A percentile compares a stretch with the other conserved stretches of the same genome.
Evolutionary conservation across 2,888 invertebrate species (phyloP).

Genomic region (Proisotoma minuta): DNA sequence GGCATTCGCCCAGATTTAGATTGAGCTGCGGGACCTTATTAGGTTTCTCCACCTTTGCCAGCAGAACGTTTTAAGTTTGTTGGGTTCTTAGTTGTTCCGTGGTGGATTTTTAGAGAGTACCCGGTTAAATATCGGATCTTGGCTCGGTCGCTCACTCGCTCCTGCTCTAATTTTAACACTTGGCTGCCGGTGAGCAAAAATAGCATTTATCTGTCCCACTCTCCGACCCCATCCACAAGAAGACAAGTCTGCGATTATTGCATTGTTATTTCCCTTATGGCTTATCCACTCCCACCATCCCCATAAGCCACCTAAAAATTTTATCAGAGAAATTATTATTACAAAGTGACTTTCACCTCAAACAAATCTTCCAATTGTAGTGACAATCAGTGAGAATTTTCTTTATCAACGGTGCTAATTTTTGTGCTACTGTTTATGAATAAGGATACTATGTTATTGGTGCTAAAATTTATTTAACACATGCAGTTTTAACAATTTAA

Average conservation of each 20-base stretch:
- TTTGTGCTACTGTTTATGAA: no score
- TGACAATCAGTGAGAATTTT: no score
- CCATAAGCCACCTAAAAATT: background rate
- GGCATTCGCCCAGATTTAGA: background rate
- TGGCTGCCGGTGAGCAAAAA: slow-evolving; percentile 44
- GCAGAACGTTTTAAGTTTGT: background rate
- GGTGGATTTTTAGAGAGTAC: background rate
- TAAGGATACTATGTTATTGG: no score
- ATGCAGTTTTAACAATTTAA: no score
- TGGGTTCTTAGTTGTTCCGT: background rate
- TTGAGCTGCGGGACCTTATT: slow-evolving; percentile 11
- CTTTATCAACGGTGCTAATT: no score
- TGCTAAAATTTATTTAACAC: no score
- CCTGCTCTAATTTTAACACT: slow-evolving; percentile 16
- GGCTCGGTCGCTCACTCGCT: background rate
- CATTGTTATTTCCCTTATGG: background rate
- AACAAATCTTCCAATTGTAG: no score
- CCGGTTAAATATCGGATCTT: no score
- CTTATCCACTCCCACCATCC: background rate
- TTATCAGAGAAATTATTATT: no score
- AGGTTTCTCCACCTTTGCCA: slow-evolving; percentile 16
- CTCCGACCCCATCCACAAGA: slow-evolving; percentile 18
- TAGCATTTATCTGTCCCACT: slow-evolving; percentile 45
- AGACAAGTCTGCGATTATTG: background rate
- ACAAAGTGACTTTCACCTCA: no score